Percentiles rank a stretch among this genome's conserved stretches.
Evolutionary conservation across 2,113 vertebrate species (phyloP).

Genomic region (Mastomys coucha): DNA sequence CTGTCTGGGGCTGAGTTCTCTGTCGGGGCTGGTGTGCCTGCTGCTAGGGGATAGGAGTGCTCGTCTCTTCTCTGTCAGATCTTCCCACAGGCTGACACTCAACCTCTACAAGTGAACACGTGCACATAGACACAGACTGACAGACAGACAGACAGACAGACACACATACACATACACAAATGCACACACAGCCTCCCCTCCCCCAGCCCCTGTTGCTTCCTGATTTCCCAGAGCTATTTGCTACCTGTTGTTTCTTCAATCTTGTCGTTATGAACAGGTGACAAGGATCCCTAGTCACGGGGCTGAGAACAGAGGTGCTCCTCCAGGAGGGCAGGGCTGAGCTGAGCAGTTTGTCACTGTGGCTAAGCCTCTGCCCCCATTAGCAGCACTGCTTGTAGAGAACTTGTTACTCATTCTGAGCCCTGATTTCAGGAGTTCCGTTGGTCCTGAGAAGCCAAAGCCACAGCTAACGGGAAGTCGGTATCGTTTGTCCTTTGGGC

Average conservation of each 20-base stretch:
- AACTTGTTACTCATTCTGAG: background rate
- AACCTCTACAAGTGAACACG: background rate
- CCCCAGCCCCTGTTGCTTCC: background rate
- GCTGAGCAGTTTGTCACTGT: background rate
- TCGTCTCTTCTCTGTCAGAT: background rate
- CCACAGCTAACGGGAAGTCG: background rate
- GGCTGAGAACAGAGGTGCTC: conserved; percentile 6
- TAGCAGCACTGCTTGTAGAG: background rate
- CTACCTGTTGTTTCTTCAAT: background rate
- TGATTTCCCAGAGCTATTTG: background rate
- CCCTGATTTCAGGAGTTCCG: background rate
- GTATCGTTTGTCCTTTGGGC: background rate
- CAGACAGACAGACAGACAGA: background rate
- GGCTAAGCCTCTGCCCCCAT: background rate
- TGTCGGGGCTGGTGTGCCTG: background rate
- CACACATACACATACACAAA: background rate
- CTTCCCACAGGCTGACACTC: too few species aligned
- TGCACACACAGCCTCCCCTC: background rate
- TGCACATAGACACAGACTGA: background rate
- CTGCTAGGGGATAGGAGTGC: background rate
- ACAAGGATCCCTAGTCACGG: conserved; percentile 59
- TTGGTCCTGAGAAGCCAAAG: background rate
- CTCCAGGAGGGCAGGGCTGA: background rate
- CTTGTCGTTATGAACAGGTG: conserved; percentile 56
- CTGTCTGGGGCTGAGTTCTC: conserved; percentile 1